phyloP scores from a whole-genome alignment of 2,113 vertebrate species.

The Cyprinodon variegatus region DNA sequence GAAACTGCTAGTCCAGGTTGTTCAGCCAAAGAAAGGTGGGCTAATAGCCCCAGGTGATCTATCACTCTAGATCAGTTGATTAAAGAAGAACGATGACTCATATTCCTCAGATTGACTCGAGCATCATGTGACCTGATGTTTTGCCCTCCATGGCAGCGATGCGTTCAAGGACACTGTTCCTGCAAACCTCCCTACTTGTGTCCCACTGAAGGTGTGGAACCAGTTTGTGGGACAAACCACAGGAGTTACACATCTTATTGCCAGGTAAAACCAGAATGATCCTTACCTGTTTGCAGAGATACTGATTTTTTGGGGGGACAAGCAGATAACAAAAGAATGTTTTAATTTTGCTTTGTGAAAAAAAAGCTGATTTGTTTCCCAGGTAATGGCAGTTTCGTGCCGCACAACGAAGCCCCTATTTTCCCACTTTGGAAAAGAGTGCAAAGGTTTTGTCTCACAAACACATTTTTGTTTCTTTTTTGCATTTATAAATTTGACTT shows the following conservation, averaged over 20 bases:
- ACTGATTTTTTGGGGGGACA: not conserved
- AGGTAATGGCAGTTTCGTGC: constrained; percentile 62
- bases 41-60: not conserved
- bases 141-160: constrained; percentile 44
- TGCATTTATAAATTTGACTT: not conserved
- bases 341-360: not conserved
- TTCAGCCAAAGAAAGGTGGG: not conserved
- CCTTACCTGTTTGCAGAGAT: not conserved
- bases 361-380: not conserved
- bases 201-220: not conserved
- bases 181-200: constrained; percentile 40
- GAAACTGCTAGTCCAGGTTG: not conserved
- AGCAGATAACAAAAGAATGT: too few species aligned
- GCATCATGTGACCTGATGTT: constrained; percentile 40
- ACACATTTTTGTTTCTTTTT: not conserved
- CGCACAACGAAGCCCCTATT: constrained; percentile 60
- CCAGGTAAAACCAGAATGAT: constrained; percentile 27
- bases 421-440: constrained; percentile 58
- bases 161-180: not conserved
- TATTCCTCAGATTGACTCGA: constrained; percentile 17
- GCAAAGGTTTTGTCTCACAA: constrained; percentile 41
- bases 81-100: not conserved
- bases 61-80: too few species aligned
- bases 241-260: constrained; percentile 37
- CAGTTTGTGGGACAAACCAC: not conserved